Conservation (phyloP, 2,888 invertebrate species). For the Pristionchus fissidentatus region DNA sequence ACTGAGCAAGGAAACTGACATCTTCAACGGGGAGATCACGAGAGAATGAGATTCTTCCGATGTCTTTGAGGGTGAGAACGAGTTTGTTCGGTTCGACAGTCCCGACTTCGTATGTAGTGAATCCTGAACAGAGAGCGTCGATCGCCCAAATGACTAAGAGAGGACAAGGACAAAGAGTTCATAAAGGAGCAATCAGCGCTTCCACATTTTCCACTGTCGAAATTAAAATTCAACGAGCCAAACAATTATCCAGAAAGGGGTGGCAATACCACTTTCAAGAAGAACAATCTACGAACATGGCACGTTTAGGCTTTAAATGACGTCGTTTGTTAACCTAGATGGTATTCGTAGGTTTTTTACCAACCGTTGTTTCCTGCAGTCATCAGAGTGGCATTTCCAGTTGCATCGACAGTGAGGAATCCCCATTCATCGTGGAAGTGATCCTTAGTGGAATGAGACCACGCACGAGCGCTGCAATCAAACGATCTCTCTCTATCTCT, state of each 20-base stretch:
- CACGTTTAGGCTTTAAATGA: too few relatives aligned
- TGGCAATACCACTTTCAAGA: too few relatives aligned
- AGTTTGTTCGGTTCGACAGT: slow-evolving; percentile 71
- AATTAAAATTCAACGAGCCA: too few relatives aligned
- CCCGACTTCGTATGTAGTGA: slow-evolving; percentile 76
- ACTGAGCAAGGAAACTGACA: slow-evolving; percentile 58
- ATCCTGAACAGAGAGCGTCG: slow-evolving; percentile 63
- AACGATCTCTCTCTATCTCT: too few relatives aligned
- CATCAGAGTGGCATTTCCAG: slow-evolving; percentile 75
- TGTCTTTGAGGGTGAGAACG: slow-evolving; percentile 74
- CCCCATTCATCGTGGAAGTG: slow-evolving; percentile 76
- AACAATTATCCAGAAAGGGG: too few relatives aligned
- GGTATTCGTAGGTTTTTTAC: neutral
- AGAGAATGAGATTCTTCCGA: slow-evolving; percentile 75
- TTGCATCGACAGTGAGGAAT: slow-evolving; percentile 73
- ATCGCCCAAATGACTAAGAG: neutral
- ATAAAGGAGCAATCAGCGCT: neutral
- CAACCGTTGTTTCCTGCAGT: slow-evolving; percentile 76
- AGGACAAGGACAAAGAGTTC: neutral
- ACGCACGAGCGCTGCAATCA: slow-evolving; percentile 72
- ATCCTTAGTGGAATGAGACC: slow-evolving; percentile 76
- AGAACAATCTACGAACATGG: too few relatives aligned
- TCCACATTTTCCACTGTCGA: neutral
- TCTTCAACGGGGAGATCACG: slow-evolving; percentile 76
- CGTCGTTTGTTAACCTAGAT: slow-evolving; percentile 12